Conservation (phyloP, 2,113 vertebrate genomes). For the Thamnaconus septentrionalis region DNA sequence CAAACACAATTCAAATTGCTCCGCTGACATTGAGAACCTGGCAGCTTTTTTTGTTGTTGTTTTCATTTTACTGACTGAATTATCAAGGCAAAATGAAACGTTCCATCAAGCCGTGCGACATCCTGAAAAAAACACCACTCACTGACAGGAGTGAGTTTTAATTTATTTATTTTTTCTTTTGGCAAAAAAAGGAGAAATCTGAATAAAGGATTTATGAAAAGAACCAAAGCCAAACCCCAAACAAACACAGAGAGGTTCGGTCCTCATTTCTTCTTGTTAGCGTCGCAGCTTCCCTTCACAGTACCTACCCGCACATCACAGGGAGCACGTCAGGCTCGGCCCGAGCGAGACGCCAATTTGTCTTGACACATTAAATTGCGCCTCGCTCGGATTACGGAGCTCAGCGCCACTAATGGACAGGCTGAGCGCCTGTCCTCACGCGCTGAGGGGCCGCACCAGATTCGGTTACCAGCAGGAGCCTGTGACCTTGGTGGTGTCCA, state of each 20-base stretch:
- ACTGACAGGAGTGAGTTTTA: not conserved
- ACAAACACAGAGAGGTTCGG: conserved; percentile 29
- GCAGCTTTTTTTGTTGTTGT: too few relatives aligned
- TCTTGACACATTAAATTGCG: conserved; percentile 65
- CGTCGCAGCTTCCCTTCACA: conserved; percentile 39
- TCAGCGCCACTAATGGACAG: conserved; percentile 42
- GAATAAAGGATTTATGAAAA: conserved; percentile 11
- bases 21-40: not conserved
- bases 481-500: conserved; percentile 57
- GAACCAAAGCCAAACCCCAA: not conserved
- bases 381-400: conserved; percentile 56
- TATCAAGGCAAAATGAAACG: conserved; percentile 8
- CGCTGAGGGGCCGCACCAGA: conserved; percentile 17
- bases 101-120: conserved; percentile 1
- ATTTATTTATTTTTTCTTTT: too few relatives aligned
- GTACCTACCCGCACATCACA: conserved; percentile 38
- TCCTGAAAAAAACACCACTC: conserved; percentile 12
- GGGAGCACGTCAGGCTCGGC: not conserved
- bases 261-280: conserved; percentile 28
- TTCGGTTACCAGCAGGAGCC: conserved; percentile 39
- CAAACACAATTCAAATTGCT: not conserved
- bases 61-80: not conserved
- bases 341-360: conserved; percentile 46
- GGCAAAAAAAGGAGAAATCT: not conserved
- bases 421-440: conserved; percentile 36